phyloP scores from a whole-genome alignment of 2,888 invertebrate genomes.

The Acronicta leporina region DNA sequence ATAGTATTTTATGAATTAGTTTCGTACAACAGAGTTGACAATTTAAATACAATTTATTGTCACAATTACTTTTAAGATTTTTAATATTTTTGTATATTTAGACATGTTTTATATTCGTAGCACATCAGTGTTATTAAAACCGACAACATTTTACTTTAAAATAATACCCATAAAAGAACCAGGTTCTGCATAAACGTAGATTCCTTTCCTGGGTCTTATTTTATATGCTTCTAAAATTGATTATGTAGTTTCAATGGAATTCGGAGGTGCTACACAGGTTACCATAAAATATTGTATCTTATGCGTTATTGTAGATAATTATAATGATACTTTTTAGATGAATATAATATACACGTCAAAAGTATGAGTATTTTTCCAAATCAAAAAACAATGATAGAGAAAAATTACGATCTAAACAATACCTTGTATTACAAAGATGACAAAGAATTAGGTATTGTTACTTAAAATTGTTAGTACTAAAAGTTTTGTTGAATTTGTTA shows the following conservation, averaged over 20 bases:
- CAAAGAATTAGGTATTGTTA: slow-evolving; percentile 7
- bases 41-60: slow-evolving; percentile 66
- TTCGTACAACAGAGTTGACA: slow-evolving; percentile 57
- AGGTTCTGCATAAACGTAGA: slow-evolving; percentile 40
- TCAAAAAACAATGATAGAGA: slow-evolving; percentile 22
- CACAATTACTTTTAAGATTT: slow-evolving; percentile 57
- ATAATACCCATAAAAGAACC: slow-evolving; percentile 54
- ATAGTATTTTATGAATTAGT: slow-evolving; percentile 46
- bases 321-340: slow-evolving; percentile 59
- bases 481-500: slow-evolving; percentile 4
- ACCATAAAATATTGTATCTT: slow-evolving; percentile 75
- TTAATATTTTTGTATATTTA: slow-evolving; percentile 55
- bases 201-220: slow-evolving; percentile 50
- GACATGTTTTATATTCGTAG: slow-evolving; percentile 47
- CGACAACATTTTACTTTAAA: slow-evolving; percentile 47
- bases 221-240: slow-evolving; percentile 51
- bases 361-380: slow-evolving; percentile 29
- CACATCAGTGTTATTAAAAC: slow-evolving; percentile 55
- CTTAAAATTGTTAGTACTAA: slow-evolving; percentile 21
- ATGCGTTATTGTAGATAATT: slow-evolving; percentile 69
- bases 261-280: slow-evolving; percentile 82
- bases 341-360: slow-evolving; percentile 34
- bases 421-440: slow-evolving; percentile 14
- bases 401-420: slow-evolving; percentile 14
- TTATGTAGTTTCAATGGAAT: slow-evolving; percentile 63